phyloP scores from a whole-genome alignment of 35 echinoderm and acorn worm genomes.

The Heliocidaris erythrogramma region DNA sequence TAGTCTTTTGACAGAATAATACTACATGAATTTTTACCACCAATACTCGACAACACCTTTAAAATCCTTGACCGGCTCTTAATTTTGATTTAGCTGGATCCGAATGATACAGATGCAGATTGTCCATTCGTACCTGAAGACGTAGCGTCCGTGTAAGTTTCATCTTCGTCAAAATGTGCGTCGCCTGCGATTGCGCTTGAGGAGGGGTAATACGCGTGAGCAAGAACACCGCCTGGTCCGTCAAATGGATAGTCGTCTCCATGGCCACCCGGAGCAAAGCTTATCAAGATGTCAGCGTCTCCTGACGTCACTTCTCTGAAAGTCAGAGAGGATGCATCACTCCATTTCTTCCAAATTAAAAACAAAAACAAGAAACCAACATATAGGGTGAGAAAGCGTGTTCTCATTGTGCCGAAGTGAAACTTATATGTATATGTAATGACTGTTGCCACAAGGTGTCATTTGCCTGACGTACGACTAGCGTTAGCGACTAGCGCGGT shows the following conservation, averaged over 20 bases:
- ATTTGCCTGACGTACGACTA: no score
- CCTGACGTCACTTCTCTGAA: background rate
- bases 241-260: constrained; percentile 10
- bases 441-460: no score
- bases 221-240: constrained; percentile 46
- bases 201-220: constrained; percentile 59
- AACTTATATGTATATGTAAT: no score
- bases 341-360: background rate
- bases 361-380: background rate
- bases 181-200: background rate
- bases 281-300: constrained; percentile 20
- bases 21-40: no score
- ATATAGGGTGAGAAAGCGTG: no score
- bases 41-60: no score
- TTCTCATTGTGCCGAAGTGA: no score
- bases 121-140: background rate
- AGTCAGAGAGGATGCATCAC: background rate
- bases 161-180: constrained; percentile 57
- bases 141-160: background rate
- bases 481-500: no score
- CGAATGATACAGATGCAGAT: no score
- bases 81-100: no score
- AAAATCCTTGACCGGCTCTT: no score
- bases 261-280: constrained; percentile 12
- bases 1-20: no score